Evolutionary conservation across 2,888 invertebrate genomes (phyloP), one percentile per base, ranked within the genome.

Genomic region (Hoplodrina blanda): DNA sequence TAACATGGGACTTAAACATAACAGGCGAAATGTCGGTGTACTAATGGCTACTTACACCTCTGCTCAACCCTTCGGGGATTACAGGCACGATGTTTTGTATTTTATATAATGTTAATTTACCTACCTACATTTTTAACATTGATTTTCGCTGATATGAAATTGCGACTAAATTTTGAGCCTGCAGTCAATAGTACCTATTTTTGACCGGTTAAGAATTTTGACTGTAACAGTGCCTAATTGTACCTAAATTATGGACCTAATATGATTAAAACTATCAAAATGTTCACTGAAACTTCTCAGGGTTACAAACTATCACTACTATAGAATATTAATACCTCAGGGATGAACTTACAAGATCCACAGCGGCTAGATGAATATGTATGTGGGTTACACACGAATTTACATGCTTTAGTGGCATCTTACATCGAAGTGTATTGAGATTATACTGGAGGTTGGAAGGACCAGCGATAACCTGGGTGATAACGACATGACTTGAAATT

Each of bases 271-370:
- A 50, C 54, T 69, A 59, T 53, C 49, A 44, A 62, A 77, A 57
- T 50, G 44, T 52, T 52, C 54, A 15, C n/a, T 46, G 30, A 6
- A 63, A 63, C 50, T 63, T 54, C 73, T 19, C 30, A 46, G 10
- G 11, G 17, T 60, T 72, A 63, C 52, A 56, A 78, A 78, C 59
- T 78, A 61, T 64, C 56, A 53, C 56, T 53, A 33, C 20, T 64
- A 19, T 78, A 64, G 56, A 72, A 61, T 57, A 78, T 72, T 64
- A 73, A 75, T 78, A 64, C 64, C 52, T 56, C 25, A 13, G 78
- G 50, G 75, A 78, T 72, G 30, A 77, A 63, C 73, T 49, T 50
- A 71, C 53, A 50, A 70, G 62, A 78, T 71, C 62, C 53, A 59
- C 56, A 50, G 20, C 0, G 44, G 25, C 7, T 20, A n/a, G 19